Evolutionary conservation across 1,140 invertebrate species (phyloP), one percentile per base, ranked within the genome.

Genomic region (Solenopsis invicta): DNA sequence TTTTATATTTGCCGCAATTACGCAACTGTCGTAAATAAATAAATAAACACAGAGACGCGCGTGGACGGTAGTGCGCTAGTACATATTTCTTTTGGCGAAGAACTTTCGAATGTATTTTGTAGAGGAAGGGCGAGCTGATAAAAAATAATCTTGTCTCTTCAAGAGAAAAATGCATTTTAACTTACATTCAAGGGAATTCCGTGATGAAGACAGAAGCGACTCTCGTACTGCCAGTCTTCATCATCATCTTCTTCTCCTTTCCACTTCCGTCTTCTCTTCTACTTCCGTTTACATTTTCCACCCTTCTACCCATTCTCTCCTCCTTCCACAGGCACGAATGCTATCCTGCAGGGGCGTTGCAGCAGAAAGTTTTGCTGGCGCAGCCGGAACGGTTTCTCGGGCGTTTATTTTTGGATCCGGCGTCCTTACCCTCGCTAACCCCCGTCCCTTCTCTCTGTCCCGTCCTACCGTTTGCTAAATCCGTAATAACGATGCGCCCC

Each of bases 281-380:
- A 61, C 67, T 82, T 82, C 80, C 80, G 80, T 75, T 84, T 75
- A 75, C 80, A 61, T 84, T 84, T 71, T 82, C 52, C 34, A 45
- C 13, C 18, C 24, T 12, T 12, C 29, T 59, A 16, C 45, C 24
- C 29, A 54, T 78, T 71, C n/a, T 71, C 13, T 61, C 54, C 24
- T 56, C 37, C 37, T 21, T 62, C 54, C 61, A 48, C 24, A 48
- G n/a, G 21, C 34, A 29, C 52, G 50, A 21, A 69, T 62, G 62
- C 66, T 56, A 62, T 89, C 69, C 88, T 74, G 64, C 77, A 72
- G 74, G 72, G 80, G 81, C 89, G 86, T 90, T 74, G 89, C 86
- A 77, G 89, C 56, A 75, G 81, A 88, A 90, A 90, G 81, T 90
- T 90, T 87, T 66, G 89, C 86, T 88, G 88, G 86, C 89, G 66